Conservation (phyloP, 1,140 invertebrate genomes). For the Drosophila nasuta region DNA sequence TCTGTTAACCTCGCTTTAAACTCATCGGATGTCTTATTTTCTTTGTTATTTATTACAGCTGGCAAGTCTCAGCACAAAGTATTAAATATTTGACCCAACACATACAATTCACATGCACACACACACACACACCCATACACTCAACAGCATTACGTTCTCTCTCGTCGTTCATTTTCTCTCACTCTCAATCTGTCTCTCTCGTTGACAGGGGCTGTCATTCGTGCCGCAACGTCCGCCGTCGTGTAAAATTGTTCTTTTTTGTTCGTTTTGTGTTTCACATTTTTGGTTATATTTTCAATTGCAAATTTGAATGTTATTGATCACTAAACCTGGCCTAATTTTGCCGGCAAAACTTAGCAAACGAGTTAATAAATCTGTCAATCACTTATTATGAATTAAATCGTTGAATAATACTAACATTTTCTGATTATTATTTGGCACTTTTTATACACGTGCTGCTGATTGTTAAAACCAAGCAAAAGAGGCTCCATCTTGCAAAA, state of each 20-base stretch:
- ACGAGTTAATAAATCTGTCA: constrained; percentile 4
- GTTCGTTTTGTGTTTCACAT: constrained; percentile 56
- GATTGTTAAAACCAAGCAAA: constrained; percentile 85
- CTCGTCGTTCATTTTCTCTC: constrained; percentile 24
- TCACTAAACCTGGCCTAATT: constrained; percentile 40
- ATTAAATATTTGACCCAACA: constrained; percentile 54
- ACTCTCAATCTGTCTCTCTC: constrained; percentile 22
- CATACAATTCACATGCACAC: constrained; percentile 18
- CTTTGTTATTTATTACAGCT: constrained; percentile 45
- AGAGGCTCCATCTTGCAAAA: constrained; percentile 74
- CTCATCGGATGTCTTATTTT: constrained; percentile 12
- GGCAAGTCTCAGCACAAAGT: constrained; percentile 22
- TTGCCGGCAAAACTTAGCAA: constrained; percentile 10
- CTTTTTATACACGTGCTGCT: constrained; percentile 85
- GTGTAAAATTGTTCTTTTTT: constrained; percentile 60
- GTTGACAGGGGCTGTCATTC: constrained; percentile 60
- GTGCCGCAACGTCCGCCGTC: constrained; percentile 56
- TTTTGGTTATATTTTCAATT: constrained; percentile 56
- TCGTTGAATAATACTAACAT: constrained; percentile 80
- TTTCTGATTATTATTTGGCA: constrained; percentile 84
- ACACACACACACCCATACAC: constrained; percentile 35
- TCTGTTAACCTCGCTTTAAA: constrained; percentile 32
- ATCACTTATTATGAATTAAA: constrained; percentile 51
- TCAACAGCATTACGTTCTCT: constrained; percentile 58
- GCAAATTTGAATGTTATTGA: constrained; percentile 44